Conservation (phyloP, 2,113 vertebrate species). For the Proterorhinus semilunaris region DNA sequence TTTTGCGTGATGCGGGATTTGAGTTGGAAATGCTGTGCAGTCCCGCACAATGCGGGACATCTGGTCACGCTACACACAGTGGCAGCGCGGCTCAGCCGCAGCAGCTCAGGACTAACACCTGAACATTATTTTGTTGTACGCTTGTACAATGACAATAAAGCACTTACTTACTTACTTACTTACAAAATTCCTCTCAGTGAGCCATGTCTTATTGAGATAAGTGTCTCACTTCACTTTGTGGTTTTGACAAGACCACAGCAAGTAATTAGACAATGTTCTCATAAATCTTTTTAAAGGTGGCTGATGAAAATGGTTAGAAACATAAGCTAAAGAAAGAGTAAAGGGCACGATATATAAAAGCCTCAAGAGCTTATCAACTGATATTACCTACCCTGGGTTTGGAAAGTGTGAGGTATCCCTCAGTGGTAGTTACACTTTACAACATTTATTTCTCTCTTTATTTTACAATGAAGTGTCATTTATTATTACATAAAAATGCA, state of each 20-base stretch:
- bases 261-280: neutral
- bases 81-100: too few relatives aligned
- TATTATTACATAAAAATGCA: conserved; percentile 31
- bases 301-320: neutral
- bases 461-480: conserved; percentile 5
- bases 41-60: too few relatives aligned
- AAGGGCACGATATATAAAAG: neutral
- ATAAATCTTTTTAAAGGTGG: neutral
- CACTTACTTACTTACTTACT: too few relatives aligned
- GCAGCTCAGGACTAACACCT: too few relatives aligned
- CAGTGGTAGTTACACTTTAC: conserved; percentile 21
- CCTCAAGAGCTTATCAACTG: neutral
- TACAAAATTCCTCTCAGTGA: neutral
- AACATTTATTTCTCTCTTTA: neutral
- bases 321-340: neutral
- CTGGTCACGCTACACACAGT: too few relatives aligned
- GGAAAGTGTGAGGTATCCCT: conserved; percentile 10
- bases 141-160: too few relatives aligned
- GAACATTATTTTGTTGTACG: too few relatives aligned
- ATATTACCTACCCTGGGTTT: neutral
- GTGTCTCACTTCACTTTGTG: neutral
- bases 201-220: neutral
- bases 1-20: too few relatives aligned
- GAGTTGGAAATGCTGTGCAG: too few relatives aligned
- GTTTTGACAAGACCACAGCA: neutral